Conservation (phyloP, 2,797 vertebrate genomes). For the Sciaenops ocellatus region DNA sequence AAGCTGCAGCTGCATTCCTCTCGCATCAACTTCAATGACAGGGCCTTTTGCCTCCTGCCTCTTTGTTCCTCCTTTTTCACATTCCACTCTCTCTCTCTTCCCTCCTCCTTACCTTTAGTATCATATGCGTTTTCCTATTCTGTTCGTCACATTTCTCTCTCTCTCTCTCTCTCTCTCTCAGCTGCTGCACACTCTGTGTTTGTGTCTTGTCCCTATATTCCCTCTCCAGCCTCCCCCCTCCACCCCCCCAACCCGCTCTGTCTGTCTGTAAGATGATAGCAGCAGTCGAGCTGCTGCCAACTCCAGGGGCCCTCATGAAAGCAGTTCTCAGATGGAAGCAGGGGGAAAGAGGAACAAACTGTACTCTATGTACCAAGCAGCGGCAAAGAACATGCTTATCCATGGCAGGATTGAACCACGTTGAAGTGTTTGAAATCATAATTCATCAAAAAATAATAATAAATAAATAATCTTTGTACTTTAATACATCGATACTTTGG, state of each 20-base stretch:
- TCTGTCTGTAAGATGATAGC: conserved; percentile 79
- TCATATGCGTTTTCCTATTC: background rate
- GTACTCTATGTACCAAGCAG: conserved; percentile 64
- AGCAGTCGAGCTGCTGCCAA: conserved; percentile 65
- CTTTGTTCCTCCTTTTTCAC: conserved; percentile 33
- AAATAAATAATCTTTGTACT: background rate
- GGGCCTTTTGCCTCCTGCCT: conserved; percentile 10
- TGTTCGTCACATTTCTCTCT: conserved; percentile 23
- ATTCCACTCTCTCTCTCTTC: conserved; percentile 36
- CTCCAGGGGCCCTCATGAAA: conserved; percentile 73
- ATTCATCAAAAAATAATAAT: background rate
- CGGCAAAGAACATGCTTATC: conserved; percentile 26
- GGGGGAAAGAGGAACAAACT: conserved; percentile 67
- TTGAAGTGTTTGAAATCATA: background rate
- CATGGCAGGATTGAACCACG: background rate
- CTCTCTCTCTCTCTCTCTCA: background rate
- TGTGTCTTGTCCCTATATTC: conserved; percentile 48
- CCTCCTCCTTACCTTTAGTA: conserved; percentile 2
- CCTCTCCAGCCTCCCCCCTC: background rate
- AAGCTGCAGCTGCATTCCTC: conserved; percentile 76
- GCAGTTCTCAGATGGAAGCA: conserved; percentile 60
- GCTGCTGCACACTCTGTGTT: conserved; percentile 5
- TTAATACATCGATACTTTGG: background rate
- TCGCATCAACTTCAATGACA: conserved; percentile 49
- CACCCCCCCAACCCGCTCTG: background rate